These are phyloP conservation scores for Acrocyrtus sp. DNA, from an alignment of 2,888 invertebrate genomes.

Conservation along the genomic window DNA sequence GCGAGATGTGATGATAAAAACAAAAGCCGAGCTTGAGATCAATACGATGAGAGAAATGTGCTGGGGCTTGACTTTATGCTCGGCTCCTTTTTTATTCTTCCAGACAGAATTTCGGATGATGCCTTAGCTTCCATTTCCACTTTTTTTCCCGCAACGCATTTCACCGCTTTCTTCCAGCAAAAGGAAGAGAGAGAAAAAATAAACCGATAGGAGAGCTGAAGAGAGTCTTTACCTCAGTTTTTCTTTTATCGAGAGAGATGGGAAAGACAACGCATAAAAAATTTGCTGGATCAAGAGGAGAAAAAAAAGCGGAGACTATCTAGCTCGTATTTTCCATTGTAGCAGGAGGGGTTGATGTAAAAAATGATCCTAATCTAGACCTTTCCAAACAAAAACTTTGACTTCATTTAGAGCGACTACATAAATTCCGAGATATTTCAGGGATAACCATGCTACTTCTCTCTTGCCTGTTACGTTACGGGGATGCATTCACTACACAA, in stretches of 20 bases:
- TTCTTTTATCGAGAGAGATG: background rate
- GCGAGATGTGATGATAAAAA: constrained; percentile 39
- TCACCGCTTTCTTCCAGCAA: no score
- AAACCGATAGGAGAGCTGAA: no score
- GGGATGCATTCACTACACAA: no score
- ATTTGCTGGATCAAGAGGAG: background rate
- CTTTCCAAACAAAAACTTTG: background rate
- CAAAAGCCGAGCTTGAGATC: constrained; percentile 49
- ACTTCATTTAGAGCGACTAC: no score
- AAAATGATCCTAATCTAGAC: background rate
- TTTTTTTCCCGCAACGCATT: background rate
- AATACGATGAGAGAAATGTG: constrained; percentile 44
- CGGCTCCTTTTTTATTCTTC: constrained; percentile 8
- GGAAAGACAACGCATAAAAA: background rate
- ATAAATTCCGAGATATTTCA: no score
- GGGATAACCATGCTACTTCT: no score
- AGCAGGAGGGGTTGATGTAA: background rate
- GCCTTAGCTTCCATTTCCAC: background rate
- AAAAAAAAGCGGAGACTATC: background rate
- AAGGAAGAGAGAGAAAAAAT: no score
- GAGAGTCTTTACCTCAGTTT: no score
- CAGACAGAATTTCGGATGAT: background rate
- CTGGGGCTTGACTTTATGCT: constrained; percentile 36
- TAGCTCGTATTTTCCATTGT: background rate
- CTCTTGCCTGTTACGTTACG: no score